Percentiles rank a stretch among this genome's conserved stretches.
Evolutionary conservation across 2,113 vertebrate genomes (phyloP).

Genomic region (Harpagus bidentatus): DNA sequence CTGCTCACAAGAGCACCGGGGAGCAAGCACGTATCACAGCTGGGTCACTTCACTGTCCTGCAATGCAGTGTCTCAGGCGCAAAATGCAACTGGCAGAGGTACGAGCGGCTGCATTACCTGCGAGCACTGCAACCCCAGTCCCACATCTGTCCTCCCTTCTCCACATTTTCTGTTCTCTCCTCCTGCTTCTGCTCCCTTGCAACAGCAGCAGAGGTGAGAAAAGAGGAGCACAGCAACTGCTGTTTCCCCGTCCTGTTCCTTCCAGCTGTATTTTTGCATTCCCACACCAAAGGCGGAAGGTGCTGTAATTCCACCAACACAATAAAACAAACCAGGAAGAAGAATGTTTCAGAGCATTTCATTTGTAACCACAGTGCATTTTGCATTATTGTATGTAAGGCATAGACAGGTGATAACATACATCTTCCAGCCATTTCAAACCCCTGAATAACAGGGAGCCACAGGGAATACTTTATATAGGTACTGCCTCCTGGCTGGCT

Average conservation of each 20-base stretch:
- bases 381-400: not conserved
- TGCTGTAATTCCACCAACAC: not conserved
- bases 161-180: not conserved
- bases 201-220: not conserved
- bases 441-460: not conserved
- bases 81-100: not conserved
- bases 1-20: not conserved
- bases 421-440: not conserved
- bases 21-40: accelerated
- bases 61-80: not conserved
- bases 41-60: not conserved
- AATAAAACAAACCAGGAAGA: not conserved
- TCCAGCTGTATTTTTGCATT: not conserved
- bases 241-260: accelerated
- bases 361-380: not conserved
- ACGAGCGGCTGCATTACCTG: not conserved
- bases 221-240: not conserved
- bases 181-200: not conserved
- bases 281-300: not conserved
- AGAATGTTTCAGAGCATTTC: constrained; percentile 25
- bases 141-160: not conserved
- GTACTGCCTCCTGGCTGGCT: not conserved
- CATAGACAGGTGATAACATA: not conserved
- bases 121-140: accelerated
- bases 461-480: not conserved